A percentile compares a stretch with the other conserved stretches of the same genome.
Evolutionary conservation across 1,140 invertebrate species (phyloP).

Genomic region (Philotrypesis tridentata): DNA sequence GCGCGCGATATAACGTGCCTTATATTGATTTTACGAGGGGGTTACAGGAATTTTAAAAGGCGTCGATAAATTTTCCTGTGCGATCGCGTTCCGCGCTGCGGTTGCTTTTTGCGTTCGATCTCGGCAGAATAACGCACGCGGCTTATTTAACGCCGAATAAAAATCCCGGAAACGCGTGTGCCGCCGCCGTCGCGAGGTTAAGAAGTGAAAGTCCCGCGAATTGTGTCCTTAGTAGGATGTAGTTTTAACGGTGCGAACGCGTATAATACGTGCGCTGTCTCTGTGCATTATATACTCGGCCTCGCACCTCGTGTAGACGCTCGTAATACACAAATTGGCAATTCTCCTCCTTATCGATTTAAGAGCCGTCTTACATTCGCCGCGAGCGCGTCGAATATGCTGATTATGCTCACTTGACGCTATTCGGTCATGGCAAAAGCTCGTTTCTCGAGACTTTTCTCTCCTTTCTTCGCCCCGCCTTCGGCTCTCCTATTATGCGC

Average conservation of each 20-base stretch:
- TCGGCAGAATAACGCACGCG: not conserved
- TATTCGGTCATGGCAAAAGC: conserved; percentile 35
- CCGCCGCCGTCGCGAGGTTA: not conserved
- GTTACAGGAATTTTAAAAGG: not conserved
- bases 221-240: conserved; percentile 40
- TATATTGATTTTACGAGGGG: not conserved
- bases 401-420: conserved; percentile 54
- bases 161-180: not conserved
- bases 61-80: not conserved
- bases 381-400: conserved; percentile 55
- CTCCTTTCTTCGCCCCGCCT: not conserved
- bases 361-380: conserved; percentile 52
- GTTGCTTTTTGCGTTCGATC: too few species aligned
- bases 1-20: too few species aligned
- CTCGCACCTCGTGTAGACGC: not conserved
- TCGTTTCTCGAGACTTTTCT: not conserved
- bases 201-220: conserved; percentile 40
- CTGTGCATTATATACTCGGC: conserved; percentile 13
- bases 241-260: conserved; percentile 26
- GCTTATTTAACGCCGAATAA: not conserved
- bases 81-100: too few species aligned
- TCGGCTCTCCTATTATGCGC: not conserved
- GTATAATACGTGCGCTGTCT: too few species aligned
- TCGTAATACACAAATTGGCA: conserved; percentile 51
- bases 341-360: conserved; percentile 52